Base-by-base conservation (phyloP, 2,888 invertebrate species). In the Spilosoma lubricipeda region DNA sequence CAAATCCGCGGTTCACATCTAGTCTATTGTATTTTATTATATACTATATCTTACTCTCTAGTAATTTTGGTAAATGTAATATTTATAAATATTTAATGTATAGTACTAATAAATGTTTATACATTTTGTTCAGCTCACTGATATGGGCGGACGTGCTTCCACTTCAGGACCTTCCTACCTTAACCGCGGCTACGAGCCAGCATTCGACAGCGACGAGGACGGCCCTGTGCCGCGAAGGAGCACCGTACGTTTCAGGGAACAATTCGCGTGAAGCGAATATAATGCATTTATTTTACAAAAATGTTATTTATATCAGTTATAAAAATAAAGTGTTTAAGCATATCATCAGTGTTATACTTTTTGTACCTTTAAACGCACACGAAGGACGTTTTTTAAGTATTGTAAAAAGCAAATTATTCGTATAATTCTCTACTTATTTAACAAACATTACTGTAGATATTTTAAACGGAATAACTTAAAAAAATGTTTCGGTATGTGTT, bases 161-260 rank as follows among this genome's bases (percentile, higher is more conserved):
- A 86, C 88, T 3, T 81, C 90, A 20, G 90, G 90, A 3, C 90
- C 88, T 5, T 94, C 88, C 7, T 94, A 89, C 85, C 82, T 97
- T 52, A 98, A 98, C 93, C 96, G 97, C 79, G 98, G 97, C 1
- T 98, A 97, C 90, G 98, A 98, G 85, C 97, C 96, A 3, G 97
- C 96, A 1, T 87, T 95, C 67, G 93, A 96, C 82, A 97, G 97
- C 78, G 97, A 97, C 75, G 97, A 97, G 63, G 97, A 97, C 80
- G 97, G 97, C 77, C 95, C 97, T 85, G 85, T 87, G 3, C 88
- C 89, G 15, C 84, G 94, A 0, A 88, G 91, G 56, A 93, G 92
- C 85, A 91, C 91, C 66, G 94, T 94, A 67, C 89, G 93, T 11
- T 95, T 94, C 81, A 84, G 90, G 18, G 88, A 92, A 45, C 85